Base-by-base conservation (phyloP, 2,113 vertebrate species). In the Epinephelus fuscoguttatus region DNA sequence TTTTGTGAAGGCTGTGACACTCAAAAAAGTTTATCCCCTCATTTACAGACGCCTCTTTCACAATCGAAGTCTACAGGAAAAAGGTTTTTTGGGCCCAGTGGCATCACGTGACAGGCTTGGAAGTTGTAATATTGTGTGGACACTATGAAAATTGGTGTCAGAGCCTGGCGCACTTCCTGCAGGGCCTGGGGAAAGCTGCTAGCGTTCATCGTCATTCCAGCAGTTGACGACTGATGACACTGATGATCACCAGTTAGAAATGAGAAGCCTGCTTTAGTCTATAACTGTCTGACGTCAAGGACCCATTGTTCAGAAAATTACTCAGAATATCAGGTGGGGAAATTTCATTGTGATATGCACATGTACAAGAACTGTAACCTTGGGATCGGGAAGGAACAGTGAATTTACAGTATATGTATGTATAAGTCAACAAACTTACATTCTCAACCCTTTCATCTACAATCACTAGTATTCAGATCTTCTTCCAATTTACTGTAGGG, bases 401-500 rank as follows among this genome's bases (percentile, higher is more conserved):
- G 30, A 70, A 15, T 71, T 23, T n/a, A 72, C n/a, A 49, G 6
- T 27, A 27, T 27, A 27, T 6, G 5, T 5, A 64, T 49, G 33
- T 70, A 18, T 50, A 18, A 37, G 13, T 5, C 18, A 67, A 50
- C 33, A 62, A 37, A 70, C 27, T 50, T 50, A 18, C 5, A 15
- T 17, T 50, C 6, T 80, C 23, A 63, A 40, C 27, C 21, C 21
- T 33, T 62, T 82, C 59, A 80, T 78, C 53, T 49, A 50, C 60
- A 70, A 18, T 70, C 61, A 33, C 57, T 23, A 64, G 23, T 33
- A 61, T 25, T 23, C 33, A 68, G 30, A 14, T 61, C 71, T 74
- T 61, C 71, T 74, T 27, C 7, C 61, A 12, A 37, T 7, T 57
- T 33, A 84, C 74, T 80, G 21, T 73, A 3, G 45, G 69, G 82